Conservation (phyloP, 1,140 invertebrate species). For the Cydia fagiglandana region DNA sequence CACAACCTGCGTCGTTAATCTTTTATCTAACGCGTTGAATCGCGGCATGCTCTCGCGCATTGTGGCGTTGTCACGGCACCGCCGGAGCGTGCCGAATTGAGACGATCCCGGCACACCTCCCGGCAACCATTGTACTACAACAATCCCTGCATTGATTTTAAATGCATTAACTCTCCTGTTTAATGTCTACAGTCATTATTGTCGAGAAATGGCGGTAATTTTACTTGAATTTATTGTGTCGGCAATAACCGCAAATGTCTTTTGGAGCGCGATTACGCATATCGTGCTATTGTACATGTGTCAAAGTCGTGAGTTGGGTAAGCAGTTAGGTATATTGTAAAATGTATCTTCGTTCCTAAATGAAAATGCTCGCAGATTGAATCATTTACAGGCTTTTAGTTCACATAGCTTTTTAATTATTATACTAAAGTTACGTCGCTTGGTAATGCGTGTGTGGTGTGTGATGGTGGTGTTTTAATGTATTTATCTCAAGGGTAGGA, state of each 20-base stretch:
- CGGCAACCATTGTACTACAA: slow-evolving; percentile 43
- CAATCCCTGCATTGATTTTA: slow-evolving; percentile 39
- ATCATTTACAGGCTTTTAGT: not conserved
- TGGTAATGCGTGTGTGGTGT: too few species aligned
- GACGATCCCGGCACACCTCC: slow-evolving; percentile 26
- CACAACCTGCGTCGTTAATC: slow-evolving; percentile 53
- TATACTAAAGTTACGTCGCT: too few species aligned
- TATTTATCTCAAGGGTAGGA: too few species aligned
- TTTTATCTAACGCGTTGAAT: slow-evolving; percentile 52
- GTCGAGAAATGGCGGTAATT: slow-evolving; percentile 29
- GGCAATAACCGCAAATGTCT: slow-evolving; percentile 27
- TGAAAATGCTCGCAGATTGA: not conserved
- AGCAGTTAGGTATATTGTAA: slow-evolving; percentile 1
- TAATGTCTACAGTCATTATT: slow-evolving; percentile 50
- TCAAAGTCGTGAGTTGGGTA: slow-evolving; percentile 32
- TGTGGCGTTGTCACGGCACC: slow-evolving; percentile 54
- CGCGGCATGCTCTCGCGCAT: slow-evolving; percentile 34
- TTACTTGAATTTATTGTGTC: slow-evolving; percentile 28
- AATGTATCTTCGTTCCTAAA: not conserved
- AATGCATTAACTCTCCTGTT: slow-evolving; percentile 49
- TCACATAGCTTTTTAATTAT: too few species aligned
- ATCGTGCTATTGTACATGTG: slow-evolving; percentile 19
- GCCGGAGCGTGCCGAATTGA: slow-evolving; percentile 55
- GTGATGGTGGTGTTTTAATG: too few species aligned
- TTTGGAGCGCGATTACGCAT: slow-evolving; percentile 13